Percentiles rank a stretch among this genome's conserved stretches.
Evolutionary conservation across 2,888 invertebrate species (phyloP).

Genomic region (Xanthorhoe spadicearia): DNA sequence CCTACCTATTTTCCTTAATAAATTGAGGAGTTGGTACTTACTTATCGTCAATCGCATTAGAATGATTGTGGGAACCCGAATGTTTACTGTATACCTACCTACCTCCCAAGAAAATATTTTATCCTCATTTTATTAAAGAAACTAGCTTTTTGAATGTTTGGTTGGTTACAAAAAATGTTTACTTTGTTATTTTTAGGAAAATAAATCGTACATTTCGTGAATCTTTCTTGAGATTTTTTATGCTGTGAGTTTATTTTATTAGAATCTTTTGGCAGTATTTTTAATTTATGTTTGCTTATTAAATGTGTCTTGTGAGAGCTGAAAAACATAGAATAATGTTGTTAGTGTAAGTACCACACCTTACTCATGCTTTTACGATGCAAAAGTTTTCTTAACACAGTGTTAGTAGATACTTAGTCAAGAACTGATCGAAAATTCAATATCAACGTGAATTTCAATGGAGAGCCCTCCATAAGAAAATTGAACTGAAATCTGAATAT

Average conservation of each 20-base stretch:
- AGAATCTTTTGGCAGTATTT: too few species aligned
- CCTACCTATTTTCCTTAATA: neutral
- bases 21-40: neutral
- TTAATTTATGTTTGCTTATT: too few species aligned
- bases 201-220: too few species aligned
- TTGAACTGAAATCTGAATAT: constrained; percentile 79
- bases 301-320: too few species aligned
- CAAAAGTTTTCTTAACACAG: neutral
- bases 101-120: neutral
- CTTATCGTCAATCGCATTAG: neutral
- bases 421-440: constrained; percentile 70
- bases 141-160: neutral
- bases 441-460: constrained; percentile 74
- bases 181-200: too few species aligned
- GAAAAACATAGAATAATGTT: too few species aligned
- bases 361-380: too few species aligned
- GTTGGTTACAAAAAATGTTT: neutral
- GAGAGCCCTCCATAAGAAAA: constrained; percentile 73
- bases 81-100: neutral
- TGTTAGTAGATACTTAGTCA: constrained; percentile 42
- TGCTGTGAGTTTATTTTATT: too few species aligned
- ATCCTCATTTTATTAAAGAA: neutral
- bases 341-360: too few species aligned
- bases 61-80: neutral
- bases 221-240: too few species aligned